Evolutionary conservation across 2,888 invertebrate genomes (phyloP).

Genomic region (Hipparchia semele): DNA sequence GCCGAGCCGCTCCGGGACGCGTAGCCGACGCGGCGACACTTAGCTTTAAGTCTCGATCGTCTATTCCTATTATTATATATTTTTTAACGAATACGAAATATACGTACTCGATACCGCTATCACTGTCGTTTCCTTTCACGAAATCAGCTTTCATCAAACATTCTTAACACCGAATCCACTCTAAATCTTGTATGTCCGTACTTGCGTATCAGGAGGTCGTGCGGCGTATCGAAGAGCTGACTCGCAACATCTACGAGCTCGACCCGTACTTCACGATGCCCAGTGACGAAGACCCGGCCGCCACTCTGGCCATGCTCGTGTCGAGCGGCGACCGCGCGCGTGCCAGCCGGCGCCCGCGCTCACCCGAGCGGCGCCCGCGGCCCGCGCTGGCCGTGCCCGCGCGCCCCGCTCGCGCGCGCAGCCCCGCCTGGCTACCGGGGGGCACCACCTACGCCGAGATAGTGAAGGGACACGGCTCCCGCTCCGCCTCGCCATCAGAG

Average conservation of each 20-base stretch:
- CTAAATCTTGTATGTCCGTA: constrained; percentile 80
- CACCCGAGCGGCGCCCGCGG: constrained; percentile 79
- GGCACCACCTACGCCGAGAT: constrained; percentile 92
- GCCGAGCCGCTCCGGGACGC: constrained; percentile 88
- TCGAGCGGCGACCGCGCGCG: constrained; percentile 59
- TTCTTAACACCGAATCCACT: constrained; percentile 59
- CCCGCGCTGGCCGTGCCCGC: constrained; percentile 84
- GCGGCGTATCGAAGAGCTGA: constrained; percentile 88
- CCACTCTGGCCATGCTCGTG: constrained; percentile 71
- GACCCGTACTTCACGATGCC: constrained; percentile 88
- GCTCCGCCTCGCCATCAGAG: constrained; percentile 64
- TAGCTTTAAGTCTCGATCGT: constrained; percentile 67
- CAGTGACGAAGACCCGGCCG: constrained; percentile 87
- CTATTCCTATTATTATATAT: constrained; percentile 69
- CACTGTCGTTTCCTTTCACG: constrained; percentile 71
- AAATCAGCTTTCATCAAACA: constrained; percentile 50
- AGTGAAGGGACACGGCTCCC: constrained; percentile 83
- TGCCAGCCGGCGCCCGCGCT: constrained; percentile 74
- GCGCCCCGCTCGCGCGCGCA: constrained; percentile 78
- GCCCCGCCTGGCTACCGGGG: constrained; percentile 89
- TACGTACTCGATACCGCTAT: constrained; percentile 69
- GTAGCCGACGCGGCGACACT: constrained; percentile 62
- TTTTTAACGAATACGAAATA: constrained; percentile 67
- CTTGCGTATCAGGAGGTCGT: constrained; percentile 87
- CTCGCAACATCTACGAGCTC: constrained; percentile 87